These are phyloP conservation scores for Acanthaster planci DNA, from an alignment of 35 echinoderm and acorn worm species.

Conservation along the genomic window DNA sequence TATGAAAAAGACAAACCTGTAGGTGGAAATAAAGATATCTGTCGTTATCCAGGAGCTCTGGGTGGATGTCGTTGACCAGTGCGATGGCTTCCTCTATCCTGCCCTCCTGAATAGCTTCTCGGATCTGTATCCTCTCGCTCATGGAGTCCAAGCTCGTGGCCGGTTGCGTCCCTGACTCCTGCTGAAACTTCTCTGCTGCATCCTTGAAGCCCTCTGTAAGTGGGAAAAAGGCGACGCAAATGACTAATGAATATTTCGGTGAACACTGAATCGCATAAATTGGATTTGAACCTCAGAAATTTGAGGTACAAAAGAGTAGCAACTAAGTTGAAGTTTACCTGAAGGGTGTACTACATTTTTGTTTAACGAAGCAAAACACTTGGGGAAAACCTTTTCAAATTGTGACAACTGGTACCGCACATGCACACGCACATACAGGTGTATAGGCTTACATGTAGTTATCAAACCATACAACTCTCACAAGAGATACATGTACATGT, in stretches of 20 bases:
- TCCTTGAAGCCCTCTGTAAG: constrained; percentile 97
- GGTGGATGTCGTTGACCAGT: constrained; percentile 92
- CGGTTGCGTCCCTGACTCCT: constrained; percentile 89
- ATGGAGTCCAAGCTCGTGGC: constrained; percentile 72
- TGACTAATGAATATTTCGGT: not conserved
- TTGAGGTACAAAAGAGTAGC: not conserved
- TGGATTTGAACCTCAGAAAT: no score
- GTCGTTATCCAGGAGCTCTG: constrained; percentile 93
- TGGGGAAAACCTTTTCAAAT: no score
- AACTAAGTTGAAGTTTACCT: not conserved
- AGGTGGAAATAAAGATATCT: constrained; percentile 98
- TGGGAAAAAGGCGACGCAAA: not conserved
- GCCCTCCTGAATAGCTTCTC: constrained; percentile 95
- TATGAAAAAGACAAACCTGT: no score
- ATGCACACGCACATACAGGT: no score
- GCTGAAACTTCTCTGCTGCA: constrained; percentile 90
- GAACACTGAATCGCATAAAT: not conserved
- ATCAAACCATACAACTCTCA: no score
- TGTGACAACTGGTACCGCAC: no score
- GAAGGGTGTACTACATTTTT: not conserved
- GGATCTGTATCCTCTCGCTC: constrained; percentile 80
- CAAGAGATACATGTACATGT: no score
- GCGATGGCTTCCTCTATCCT: constrained; percentile 90
- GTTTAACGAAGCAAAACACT: not conserved
- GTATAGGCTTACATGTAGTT: no score